Conservation (phyloP, 2,888 invertebrate genomes). For the Ormia ochracea region DNA sequence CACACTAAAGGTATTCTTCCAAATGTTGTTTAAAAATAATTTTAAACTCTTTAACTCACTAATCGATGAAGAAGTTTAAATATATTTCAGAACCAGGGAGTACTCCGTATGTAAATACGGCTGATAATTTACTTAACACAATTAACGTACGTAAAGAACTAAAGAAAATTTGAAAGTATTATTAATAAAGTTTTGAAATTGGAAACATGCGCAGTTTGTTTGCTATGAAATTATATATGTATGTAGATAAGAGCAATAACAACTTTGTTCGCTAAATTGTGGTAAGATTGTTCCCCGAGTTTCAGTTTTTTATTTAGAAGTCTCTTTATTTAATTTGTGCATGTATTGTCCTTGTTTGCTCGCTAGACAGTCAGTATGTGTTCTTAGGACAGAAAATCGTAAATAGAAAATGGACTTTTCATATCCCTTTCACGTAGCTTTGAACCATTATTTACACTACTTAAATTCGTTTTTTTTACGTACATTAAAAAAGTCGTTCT, state of each 20-base stretch:
- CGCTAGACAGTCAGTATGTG: conserved; percentile 23
- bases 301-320: conserved; percentile 5
- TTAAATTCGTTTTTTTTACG: not conserved
- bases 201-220: conserved; percentile 45
- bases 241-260: conserved; percentile 61
- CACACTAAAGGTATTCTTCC: too few species aligned
- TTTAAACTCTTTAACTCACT: too few species aligned
- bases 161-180: conserved; percentile 24
- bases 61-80: not conserved
- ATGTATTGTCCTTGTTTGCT: too few species aligned
- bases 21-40: too few species aligned
- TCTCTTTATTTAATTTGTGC: not conserved
- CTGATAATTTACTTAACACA: conserved; percentile 37
- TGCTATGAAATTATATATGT: not conserved
- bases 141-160: conserved; percentile 58
- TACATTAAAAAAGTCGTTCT: conserved; percentile 42
- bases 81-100: not conserved
- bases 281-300: conserved; percentile 1
- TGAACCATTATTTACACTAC: conserved; percentile 30
- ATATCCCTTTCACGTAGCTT: conserved; percentile 50
- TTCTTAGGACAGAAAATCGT: conserved; percentile 6
- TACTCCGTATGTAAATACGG: not conserved
- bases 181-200: conserved; percentile 15
- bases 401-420: conserved; percentile 46
- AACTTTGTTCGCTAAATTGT: conserved; percentile 39